Evolutionary conservation across 1,140 invertebrate species (phyloP).

Genomic region (Camponotus floridanus): DNA sequence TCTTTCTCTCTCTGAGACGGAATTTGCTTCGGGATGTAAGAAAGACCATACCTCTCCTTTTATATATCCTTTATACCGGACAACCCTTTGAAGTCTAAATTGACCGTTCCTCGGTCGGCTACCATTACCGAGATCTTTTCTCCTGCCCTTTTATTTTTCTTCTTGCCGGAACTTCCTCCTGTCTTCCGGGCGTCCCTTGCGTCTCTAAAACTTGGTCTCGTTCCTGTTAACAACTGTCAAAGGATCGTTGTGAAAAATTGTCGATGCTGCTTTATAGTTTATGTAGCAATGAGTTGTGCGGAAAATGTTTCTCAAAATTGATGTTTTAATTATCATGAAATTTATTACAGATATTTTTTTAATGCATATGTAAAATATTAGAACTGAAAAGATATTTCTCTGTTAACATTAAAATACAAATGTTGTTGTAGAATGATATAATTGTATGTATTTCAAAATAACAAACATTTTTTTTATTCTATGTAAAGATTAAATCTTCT

Average conservation of each 20-base stretch:
- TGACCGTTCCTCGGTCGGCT: slow-evolving; percentile 74
- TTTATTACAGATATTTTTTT: neutral
- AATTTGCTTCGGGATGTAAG: slow-evolving; percentile 68
- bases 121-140: slow-evolving; percentile 77
- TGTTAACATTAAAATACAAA: neutral
- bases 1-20: slow-evolving; percentile 21
- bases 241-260: slow-evolving; percentile 60
- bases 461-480: neutral
- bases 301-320: neutral
- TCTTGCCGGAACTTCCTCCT: slow-evolving; percentile 56
- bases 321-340: neutral
- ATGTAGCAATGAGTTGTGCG: slow-evolving; percentile 5
- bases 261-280: slow-evolving; percentile 29
- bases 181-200: slow-evolving; percentile 31
- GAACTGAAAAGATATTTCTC: neutral
- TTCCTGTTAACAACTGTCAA: slow-evolving; percentile 63
- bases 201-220: slow-evolving; percentile 30
- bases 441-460: neutral
- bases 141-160: slow-evolving; percentile 61
- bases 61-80: slow-evolving; percentile 70
- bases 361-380: neutral
- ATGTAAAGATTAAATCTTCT: neutral
- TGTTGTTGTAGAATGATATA: neutral
- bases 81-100: slow-evolving; percentile 81
- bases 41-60: slow-evolving; percentile 44